Evolutionary conservation across 1,140 invertebrate species (phyloP), one percentile per base, ranked within the genome.

Genomic region (fruit fly (Drosophila melanogaster)): DNA sequence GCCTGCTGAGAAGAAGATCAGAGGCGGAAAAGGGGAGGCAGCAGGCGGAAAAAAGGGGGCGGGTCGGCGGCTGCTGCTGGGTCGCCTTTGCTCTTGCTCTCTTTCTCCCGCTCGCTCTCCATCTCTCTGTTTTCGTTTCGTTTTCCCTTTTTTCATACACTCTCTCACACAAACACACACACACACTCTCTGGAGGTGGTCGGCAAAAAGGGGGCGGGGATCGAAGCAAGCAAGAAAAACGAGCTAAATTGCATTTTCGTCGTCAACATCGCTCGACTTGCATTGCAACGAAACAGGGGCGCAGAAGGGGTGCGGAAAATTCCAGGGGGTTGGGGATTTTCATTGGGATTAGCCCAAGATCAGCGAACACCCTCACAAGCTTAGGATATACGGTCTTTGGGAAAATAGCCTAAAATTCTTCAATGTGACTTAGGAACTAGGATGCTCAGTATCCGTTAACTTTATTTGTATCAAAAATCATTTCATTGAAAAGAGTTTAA

Each of bases 191-290:
- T n/a, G 70, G 53, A 35, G 71, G 43, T 64, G 62, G 57, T 10
- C 35, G 51, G 40, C 0, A 19, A 47, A 62, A 37, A 54, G 57
- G 37, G 55, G 50, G 8, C 24, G 47, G 61, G 75, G 66, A 77
- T 84, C 65, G 71, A 77, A 65, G 75, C 75, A 79, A 86, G 81
- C 81, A 86, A 86, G 81, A 86, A 86, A 86, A 86, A 86, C 81
- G 78, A 86, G 81, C 81, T 86, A 86, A 86, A 86, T 86, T 87
- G 81, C 83, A 87, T 87, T 87, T 87, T 83, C 81, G 81, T 85
- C 81, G 77, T 77, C 62, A 61, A 60, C 61, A 79, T 79, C 61
- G 77, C 53, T 73, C 79, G 65, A 71, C 76, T 64, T 60, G 40
- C 65, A 69, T 62, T 60, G 80, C 51, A 69, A 44, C 24, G 14